phyloP scores from a whole-genome alignment of 2,797 vertebrate genomes.

The Trachurus trachurus region DNA sequence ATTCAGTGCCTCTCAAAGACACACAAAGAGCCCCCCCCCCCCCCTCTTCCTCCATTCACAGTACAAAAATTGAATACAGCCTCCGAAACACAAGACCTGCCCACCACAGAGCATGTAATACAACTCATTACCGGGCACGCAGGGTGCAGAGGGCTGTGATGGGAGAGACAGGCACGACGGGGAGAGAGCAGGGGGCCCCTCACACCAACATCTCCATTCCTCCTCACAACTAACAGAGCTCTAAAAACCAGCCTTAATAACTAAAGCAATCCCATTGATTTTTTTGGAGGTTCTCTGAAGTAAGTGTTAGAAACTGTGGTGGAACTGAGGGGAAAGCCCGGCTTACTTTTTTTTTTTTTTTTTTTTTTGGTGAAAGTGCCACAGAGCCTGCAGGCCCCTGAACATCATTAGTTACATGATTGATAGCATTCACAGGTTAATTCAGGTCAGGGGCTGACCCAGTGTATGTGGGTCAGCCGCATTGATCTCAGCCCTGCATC shows the following conservation, averaged over 20 bases:
- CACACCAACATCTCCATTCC: conserved; percentile 77
- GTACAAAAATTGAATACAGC: conserved; percentile 76
- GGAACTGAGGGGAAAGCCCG: conserved; percentile 43
- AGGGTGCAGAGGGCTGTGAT: conserved; percentile 73
- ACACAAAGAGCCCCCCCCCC: conserved; percentile 70
- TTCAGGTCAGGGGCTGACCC: conserved; percentile 9
- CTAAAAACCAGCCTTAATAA: conserved; percentile 72
- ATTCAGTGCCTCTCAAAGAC: conserved; percentile 81
- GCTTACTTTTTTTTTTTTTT: conserved; percentile 15
- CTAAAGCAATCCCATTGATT: conserved; percentile 64
- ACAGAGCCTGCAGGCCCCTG: background rate
- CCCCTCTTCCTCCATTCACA: conserved; percentile 65
- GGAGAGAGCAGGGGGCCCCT: conserved; percentile 39
- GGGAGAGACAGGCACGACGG: conserved; percentile 68
- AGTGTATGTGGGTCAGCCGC: conserved; percentile 76
- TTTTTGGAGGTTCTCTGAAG: conserved; percentile 51
- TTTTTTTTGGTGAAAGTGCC: conserved; percentile 33
- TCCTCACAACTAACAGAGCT: conserved; percentile 49
- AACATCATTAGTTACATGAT: conserved; percentile 16
- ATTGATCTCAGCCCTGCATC: conserved; percentile 72
- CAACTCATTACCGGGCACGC: conserved; percentile 81
- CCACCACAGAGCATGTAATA: conserved; percentile 85
- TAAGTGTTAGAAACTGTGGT: conserved; percentile 40
- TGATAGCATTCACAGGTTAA: conserved; percentile 28
- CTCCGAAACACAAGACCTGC: conserved; percentile 78